phyloP scores from a whole-genome alignment of 2,113 vertebrate species.

The Laterallus jamaicensis region DNA sequence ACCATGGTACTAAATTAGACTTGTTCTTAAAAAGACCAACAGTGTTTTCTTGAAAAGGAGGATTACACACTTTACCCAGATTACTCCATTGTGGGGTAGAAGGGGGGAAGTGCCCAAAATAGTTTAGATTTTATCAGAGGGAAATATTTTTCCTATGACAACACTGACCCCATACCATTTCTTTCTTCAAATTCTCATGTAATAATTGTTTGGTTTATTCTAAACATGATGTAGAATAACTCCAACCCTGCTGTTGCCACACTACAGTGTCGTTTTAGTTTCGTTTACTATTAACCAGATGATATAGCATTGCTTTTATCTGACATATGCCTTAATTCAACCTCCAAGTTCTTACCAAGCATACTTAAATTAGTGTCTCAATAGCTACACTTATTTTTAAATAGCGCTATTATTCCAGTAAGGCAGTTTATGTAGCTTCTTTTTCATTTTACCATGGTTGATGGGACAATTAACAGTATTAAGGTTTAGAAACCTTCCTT shows the following conservation, averaged over 20 bases:
- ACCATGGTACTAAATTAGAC: background rate
- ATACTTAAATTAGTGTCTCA: background rate
- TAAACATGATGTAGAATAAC: background rate
- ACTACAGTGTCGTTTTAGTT: background rate
- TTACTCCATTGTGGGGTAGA: accelerated
- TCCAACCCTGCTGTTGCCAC: background rate
- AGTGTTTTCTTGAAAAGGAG: background rate
- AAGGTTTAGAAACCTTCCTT: background rate
- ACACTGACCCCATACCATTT: background rate
- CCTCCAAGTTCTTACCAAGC: background rate
- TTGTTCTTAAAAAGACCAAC: accelerated
- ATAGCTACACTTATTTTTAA: background rate
- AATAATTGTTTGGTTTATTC: background rate
- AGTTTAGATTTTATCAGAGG: background rate
- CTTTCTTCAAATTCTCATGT: background rate
- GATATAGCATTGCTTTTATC: background rate
- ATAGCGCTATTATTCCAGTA: background rate
- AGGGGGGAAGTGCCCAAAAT: accelerated
- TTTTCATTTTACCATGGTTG: background rate
- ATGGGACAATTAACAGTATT: background rate
- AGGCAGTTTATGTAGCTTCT: background rate
- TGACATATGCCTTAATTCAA: background rate
- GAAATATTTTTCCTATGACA: background rate
- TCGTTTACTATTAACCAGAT: background rate
- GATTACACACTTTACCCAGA: background rate